Conservation (phyloP, 2,797 vertebrate genomes). For the Spinus olivaceus region DNA sequence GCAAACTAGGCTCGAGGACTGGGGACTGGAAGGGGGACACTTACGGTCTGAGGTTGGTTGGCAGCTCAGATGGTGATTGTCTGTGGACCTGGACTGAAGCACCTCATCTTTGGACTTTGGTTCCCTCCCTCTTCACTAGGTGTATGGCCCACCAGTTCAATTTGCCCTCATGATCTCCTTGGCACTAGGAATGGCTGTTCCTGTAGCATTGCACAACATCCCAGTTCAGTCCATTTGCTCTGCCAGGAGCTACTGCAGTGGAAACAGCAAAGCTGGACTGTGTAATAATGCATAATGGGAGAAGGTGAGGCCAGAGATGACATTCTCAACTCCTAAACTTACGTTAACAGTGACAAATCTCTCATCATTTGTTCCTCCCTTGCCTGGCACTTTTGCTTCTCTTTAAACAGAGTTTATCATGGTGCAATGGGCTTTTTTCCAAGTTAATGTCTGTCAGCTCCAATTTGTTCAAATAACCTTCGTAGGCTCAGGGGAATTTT, state of each 20-base stretch:
- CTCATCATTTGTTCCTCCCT: constrained; percentile 32
- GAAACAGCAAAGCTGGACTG: background rate
- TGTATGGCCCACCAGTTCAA: background rate
- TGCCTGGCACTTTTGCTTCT: constrained; percentile 48
- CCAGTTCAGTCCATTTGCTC: background rate
- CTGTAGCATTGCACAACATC: background rate
- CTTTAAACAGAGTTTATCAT: constrained; percentile 60
- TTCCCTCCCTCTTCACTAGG: background rate
- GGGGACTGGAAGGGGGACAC: background rate
- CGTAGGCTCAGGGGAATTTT: constrained; percentile 64
- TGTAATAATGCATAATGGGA: background rate
- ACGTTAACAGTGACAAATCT: constrained; percentile 30
- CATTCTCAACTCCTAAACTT: constrained; percentile 3
- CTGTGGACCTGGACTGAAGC: background rate
- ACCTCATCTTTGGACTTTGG: background rate
- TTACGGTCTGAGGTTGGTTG: background rate
- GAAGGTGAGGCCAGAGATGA: background rate
- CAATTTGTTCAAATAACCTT: constrained; percentile 82
- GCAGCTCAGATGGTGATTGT: background rate
- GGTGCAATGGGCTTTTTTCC: constrained; percentile 76
- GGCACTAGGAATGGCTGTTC: background rate
- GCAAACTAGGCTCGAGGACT: background rate
- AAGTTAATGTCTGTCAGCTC: constrained; percentile 88
- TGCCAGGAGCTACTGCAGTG: background rate
- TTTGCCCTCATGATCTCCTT: background rate